These are phyloP conservation scores for Alfaro cultratus DNA, from an alignment of 2,797 vertebrate species.

Conservation along the genomic window DNA sequence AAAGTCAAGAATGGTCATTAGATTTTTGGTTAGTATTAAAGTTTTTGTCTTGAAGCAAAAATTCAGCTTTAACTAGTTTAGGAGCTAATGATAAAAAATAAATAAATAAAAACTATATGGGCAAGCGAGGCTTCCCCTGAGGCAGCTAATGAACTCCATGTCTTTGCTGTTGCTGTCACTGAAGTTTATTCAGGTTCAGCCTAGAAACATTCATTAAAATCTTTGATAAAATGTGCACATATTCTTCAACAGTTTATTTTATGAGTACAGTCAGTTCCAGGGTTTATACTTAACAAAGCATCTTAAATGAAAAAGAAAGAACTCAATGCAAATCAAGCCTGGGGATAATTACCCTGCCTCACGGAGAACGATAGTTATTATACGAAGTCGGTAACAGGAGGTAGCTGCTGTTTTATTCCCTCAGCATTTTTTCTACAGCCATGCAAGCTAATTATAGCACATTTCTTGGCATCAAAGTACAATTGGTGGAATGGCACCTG, in stretches of 20 bases:
- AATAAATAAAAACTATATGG: background rate
- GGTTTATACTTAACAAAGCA: constrained; percentile 73
- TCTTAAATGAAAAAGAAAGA: constrained; percentile 14
- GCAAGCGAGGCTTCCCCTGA: background rate
- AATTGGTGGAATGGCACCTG: constrained; percentile 13
- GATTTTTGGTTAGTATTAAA: background rate
- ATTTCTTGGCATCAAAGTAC: background rate
- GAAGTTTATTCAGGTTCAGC: background rate
- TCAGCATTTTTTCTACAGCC: background rate
- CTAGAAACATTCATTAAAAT: background rate
- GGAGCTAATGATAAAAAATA: background rate
- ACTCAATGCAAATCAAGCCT: constrained; percentile 16
- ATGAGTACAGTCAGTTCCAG: constrained; percentile 43
- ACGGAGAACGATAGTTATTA: background rate
- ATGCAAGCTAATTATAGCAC: constrained; percentile 7
- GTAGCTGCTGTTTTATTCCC: constrained; percentile 2
- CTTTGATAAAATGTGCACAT: background rate
- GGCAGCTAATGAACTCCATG: background rate
- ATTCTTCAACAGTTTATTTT: background rate
- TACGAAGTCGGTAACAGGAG: constrained; percentile 36
- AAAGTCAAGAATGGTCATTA: background rate
- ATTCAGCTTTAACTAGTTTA: background rate
- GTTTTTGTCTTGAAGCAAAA: background rate
- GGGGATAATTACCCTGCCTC: background rate
- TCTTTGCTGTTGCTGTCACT: background rate